A percentile compares a stretch with the other conserved stretches of the same genome.
Evolutionary conservation across 2,888 invertebrate species (phyloP).

Genomic region (Apotomis betuletana): DNA sequence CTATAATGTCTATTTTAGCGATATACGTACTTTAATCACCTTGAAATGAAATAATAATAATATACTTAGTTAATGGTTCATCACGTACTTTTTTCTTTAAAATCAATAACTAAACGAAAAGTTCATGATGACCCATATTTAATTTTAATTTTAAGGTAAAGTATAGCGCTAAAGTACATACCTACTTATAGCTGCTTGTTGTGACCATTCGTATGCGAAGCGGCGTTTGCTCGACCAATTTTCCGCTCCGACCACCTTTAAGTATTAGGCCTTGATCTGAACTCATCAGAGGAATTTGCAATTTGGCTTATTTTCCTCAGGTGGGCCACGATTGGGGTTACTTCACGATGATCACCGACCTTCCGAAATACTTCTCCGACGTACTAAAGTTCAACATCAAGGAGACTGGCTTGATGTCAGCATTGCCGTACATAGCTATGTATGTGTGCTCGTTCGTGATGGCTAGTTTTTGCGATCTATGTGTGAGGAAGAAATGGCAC

Average conservation of each 20-base stretch:
- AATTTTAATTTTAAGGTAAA: too few species aligned
- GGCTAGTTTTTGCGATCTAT: constrained; percentile 86
- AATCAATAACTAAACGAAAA: too few species aligned
- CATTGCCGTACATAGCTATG: constrained; percentile 86
- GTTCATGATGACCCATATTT: too few species aligned
- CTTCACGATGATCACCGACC: constrained; percentile 87
- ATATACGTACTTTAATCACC: too few species aligned
- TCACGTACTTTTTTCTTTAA: too few species aligned
- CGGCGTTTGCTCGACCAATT: neutral
- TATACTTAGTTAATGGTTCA: too few species aligned
- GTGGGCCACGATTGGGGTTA: constrained; percentile 87
- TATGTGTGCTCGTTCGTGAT: constrained; percentile 84
- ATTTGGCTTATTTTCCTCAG: constrained; percentile 56
- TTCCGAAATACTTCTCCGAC: constrained; percentile 87
- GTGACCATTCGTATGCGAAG: neutral
- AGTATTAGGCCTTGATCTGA: neutral
- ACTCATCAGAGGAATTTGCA: neutral
- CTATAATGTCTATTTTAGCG: too few species aligned
- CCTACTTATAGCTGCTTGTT: too few species aligned
- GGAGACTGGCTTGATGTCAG: constrained; percentile 85
- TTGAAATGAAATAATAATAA: too few species aligned
- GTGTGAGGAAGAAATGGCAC: constrained; percentile 84
- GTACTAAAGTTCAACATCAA: constrained; percentile 86
- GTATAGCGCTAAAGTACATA: too few species aligned
- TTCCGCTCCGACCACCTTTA: neutral